These are phyloP conservation scores for Drosophila antonietae DNA, from an alignment of 2,888 invertebrate genomes.

Conservation along the genomic window DNA sequence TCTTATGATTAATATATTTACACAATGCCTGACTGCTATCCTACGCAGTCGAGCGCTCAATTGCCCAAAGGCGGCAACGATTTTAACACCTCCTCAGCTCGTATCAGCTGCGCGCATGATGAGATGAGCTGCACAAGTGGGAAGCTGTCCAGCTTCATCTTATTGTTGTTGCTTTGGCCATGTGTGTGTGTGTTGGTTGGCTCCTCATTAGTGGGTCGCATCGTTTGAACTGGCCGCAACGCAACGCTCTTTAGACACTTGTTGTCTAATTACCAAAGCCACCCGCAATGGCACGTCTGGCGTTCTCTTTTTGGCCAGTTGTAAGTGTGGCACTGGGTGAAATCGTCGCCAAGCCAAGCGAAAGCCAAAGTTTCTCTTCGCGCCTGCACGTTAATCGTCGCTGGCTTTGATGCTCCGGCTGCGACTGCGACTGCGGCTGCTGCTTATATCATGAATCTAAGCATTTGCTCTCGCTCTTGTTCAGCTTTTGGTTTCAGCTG, in stretches of 20 bases:
- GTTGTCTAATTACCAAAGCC: conserved; percentile 78
- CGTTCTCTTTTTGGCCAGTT: conserved; percentile 46
- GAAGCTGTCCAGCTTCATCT: conserved; percentile 1
- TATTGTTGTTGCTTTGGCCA: conserved; percentile 6
- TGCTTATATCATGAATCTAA: conserved; percentile 62
- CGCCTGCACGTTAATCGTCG: conserved; percentile 71
- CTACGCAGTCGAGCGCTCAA: conserved; percentile 56
- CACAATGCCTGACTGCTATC: conserved; percentile 34
- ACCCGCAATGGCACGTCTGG: conserved; percentile 74
- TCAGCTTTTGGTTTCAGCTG: conserved; percentile 38
- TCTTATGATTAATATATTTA: conserved; percentile 78
- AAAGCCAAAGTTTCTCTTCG: conserved; percentile 77
- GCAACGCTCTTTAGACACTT: conserved; percentile 62
- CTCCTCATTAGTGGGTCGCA: conserved; percentile 66
- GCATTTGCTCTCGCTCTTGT: conserved; percentile 58
- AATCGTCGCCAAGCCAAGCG: conserved; percentile 57
- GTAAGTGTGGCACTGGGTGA: conserved; percentile 74
- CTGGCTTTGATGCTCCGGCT: conserved; percentile 62
- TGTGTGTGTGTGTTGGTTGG: conserved; percentile 28
- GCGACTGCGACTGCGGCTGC: conserved; percentile 25
- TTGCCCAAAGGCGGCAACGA: conserved; percentile 69
- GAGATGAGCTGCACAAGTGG: conserved; percentile 22
- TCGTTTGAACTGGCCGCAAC: conserved; percentile 66
- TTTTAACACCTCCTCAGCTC: conserved; percentile 66
- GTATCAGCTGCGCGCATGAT: conserved; percentile 13